Evolutionary conservation across 2,888 invertebrate genomes (phyloP), one percentile per base, ranked within the genome.

Genomic region (Mythimna ferrago): DNA sequence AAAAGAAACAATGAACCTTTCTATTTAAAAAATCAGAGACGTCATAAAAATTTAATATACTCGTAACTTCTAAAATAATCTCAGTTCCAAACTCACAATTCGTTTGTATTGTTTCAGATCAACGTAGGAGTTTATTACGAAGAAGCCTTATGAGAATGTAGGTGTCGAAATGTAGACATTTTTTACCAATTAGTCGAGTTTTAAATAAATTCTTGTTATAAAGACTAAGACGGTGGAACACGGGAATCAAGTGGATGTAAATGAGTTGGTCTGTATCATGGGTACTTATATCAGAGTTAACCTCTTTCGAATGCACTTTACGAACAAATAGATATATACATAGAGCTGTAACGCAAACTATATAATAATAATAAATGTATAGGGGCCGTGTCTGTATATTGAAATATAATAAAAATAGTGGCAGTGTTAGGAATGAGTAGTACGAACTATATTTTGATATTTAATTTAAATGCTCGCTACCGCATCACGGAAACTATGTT

Each of bases 41-140:
- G 61, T 35, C 44, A 48, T 61, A 70, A 51, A 75, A 62, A 70
- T 83, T 82, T 60, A 53, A 51, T 19, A 35, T 41, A 10, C 41
- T 41, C 10, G 38, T 38, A 71, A 76, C 35, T 79, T 69, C 26
- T 65, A 21, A 79, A 82, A 76, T 63, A 73, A 84, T 73, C 57
- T 56, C 41, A 70, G 44, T 57, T 53, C 11, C 14, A 35, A 66
- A 68, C 19, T 80, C 56, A 70, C 44, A 32, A 51, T 38, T 26
- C 9, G 35, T 86, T 87, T 89, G 68, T 72, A 69, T 92, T 91
- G 87, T 95, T 94, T 84, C 95, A 96, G 96, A 95, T 95, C 94
- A 95, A 95, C 93, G 95, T 96, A 96, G 96, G 95, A 96, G 96
- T 96, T 96, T 95, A 96, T 95, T 92, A 94, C 89, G 92, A 96